Evolutionary conservation across 2,113 vertebrate species (phyloP).

Genomic region (Benthochromis sp.): DNA sequence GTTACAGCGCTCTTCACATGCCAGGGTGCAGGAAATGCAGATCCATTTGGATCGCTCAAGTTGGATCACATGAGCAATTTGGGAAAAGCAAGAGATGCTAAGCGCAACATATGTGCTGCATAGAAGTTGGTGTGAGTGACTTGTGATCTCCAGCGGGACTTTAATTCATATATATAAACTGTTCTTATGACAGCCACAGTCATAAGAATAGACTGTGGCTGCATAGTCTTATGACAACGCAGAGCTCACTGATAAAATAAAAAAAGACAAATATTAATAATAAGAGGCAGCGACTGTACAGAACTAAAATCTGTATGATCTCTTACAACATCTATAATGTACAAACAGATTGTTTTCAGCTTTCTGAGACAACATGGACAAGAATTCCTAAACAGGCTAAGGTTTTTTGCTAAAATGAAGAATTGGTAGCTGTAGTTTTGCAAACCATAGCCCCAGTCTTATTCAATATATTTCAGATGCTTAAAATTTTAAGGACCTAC

Average conservation of each 20-base stretch:
- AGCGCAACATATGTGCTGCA: not conserved
- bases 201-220: not conserved
- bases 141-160: not conserved
- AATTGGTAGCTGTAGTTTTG: not conserved
- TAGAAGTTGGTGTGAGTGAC: not conserved
- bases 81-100: not conserved
- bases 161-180: not conserved
- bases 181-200: not conserved
- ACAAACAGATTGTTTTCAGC: not conserved
- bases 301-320: not conserved
- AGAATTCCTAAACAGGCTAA: not conserved
- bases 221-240: too few relatives aligned
- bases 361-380: not conserved
- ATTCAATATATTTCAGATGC: not conserved
- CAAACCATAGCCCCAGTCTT: not conserved
- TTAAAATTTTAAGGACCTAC: not conserved
- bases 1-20: slow-evolving; percentile 36
- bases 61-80: slow-evolving; percentile 5
- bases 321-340: not conserved
- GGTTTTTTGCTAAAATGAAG: not conserved
- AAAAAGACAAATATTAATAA: not conserved
- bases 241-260: not conserved
- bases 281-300: not conserved
- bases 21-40: not conserved
- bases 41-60: slow-evolving; percentile 4